Conservation (phyloP, 2,113 vertebrate species). For the Grallaria varia region DNA sequence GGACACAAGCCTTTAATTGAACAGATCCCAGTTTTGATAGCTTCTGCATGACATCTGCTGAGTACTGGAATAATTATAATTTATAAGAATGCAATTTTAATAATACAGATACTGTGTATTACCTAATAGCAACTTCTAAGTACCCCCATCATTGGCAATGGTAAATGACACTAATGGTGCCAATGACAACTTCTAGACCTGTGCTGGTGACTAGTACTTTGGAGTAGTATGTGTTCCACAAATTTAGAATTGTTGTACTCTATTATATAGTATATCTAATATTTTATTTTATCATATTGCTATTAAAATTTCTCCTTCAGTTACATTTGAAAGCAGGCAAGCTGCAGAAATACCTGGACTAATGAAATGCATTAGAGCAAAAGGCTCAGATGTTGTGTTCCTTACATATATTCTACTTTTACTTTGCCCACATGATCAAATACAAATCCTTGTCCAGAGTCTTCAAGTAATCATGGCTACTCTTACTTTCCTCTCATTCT, state of each 20-base stretch:
- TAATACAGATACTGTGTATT: background rate
- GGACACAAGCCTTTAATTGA: background rate
- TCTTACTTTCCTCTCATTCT: background rate
- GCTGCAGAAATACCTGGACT: background rate
- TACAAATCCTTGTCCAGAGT: background rate
- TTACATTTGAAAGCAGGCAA: background rate
- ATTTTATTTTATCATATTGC: background rate
- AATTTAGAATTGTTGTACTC: background rate
- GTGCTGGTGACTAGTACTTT: background rate
- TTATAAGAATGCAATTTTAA: background rate
- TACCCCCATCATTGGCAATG: background rate
- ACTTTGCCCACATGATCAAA: background rate
- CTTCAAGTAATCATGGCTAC: background rate
- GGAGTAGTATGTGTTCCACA: background rate
- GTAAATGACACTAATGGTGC: background rate
- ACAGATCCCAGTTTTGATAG: background rate
- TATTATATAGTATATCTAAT: background rate
- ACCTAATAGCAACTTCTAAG: background rate
- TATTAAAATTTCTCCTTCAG: background rate
- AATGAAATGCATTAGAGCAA: background rate
- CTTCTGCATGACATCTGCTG: background rate
- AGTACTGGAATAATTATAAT: background rate
- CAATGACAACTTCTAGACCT: background rate
- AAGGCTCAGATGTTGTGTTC: background rate
- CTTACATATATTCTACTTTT: background rate